Evolutionary conservation across 2,113 vertebrate genomes (phyloP), one percentile per base, ranked within the genome.

Genomic region (Saccopteryx leptura): DNA sequence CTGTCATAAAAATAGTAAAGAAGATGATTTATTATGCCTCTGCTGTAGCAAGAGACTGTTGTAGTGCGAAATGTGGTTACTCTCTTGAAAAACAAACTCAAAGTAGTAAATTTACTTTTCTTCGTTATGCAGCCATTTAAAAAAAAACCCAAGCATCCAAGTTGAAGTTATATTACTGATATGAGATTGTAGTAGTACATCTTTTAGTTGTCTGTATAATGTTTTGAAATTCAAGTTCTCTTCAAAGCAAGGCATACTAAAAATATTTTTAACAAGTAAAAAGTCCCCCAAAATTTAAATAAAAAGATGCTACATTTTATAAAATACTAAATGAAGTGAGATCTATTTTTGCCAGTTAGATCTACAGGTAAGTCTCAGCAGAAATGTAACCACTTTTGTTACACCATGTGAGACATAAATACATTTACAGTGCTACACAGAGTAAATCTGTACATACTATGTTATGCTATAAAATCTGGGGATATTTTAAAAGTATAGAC

Each of bases 31-130:
- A 61, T 72, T 86, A 56, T 82, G 33, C 14, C 15, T 93, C 86
- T 71, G 33, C 28, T 87, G 1, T 58, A 60, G 28, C 39, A 90
- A 95, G 65, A 68, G 33, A 31, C 7, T 88, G 50, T 93, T 87
- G 19, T 28, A 48, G 31, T 58, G 12, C 83, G 63, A 88, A 96
- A 79, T 78, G 63, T 17, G 15, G 52, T 88, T 66, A 72, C 7
- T 54, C 2, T 56, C 56, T 83, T 65, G 66, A 78, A 96, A 86
- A 90, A 86, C 26, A 56, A 86, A 93, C 21, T 91, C 56, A 79
- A n/a, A 60, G 8, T 48, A 79, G 31, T 63, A 88, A 17, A 50
- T 65, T 63, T 86, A 86, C 63, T 95, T 69, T 88, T 60, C 39
- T 28, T 83, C 72, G 61, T 87, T 31, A 17, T 71, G 83, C 58